A percentile compares a stretch with the other conserved stretches of the same genome.
Conservation (phyloP, 2,888 invertebrate genomes). For the Drosophila mercatorum region DNA sequence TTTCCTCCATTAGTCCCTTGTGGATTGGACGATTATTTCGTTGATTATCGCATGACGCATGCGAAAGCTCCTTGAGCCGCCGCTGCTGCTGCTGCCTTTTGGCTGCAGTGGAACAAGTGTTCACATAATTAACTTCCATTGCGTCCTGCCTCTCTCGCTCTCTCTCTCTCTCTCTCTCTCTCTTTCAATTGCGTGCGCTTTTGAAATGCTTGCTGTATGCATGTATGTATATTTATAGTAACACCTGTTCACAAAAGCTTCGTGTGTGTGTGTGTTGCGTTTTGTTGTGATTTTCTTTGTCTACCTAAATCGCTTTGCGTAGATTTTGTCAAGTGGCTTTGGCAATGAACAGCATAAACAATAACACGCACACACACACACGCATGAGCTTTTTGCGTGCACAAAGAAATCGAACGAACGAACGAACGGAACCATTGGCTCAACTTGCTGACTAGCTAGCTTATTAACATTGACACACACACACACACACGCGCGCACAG, state of each 20-base stretch:
- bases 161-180: background rate
- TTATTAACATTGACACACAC: slow-evolving; percentile 63
- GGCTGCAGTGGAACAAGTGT: slow-evolving; percentile 15
- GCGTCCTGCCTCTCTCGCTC: background rate
- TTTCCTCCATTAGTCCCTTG: background rate
- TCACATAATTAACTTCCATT: slow-evolving; percentile 11
- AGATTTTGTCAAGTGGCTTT: slow-evolving; percentile 77
- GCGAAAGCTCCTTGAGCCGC: background rate
- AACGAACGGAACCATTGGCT: slow-evolving; percentile 31
- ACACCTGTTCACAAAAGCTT: slow-evolving; percentile 62
- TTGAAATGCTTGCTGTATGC: slow-evolving; percentile 29
- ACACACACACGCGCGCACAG: slow-evolving; percentile 26
- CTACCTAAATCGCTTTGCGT: slow-evolving; percentile 41
- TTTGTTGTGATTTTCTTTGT: slow-evolving; percentile 61
- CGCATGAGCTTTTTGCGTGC: slow-evolving; percentile 23
- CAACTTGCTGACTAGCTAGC: slow-evolving; percentile 50
- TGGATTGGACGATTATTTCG: background rate
- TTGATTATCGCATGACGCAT: slow-evolving; percentile 34
- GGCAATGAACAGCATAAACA: slow-evolving; percentile 74
- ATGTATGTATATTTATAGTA: slow-evolving; percentile 45
- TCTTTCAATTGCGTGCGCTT: slow-evolving; percentile 33
- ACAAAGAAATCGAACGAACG: slow-evolving; percentile 58
- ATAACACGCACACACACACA: slow-evolving; percentile 35
- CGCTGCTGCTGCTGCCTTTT: too few species aligned
- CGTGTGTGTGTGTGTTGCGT: slow-evolving; percentile 30